These are phyloP conservation scores for Platerodrilus igneus DNA, from an alignment of 2,888 invertebrate species.

Conservation along the genomic window DNA sequence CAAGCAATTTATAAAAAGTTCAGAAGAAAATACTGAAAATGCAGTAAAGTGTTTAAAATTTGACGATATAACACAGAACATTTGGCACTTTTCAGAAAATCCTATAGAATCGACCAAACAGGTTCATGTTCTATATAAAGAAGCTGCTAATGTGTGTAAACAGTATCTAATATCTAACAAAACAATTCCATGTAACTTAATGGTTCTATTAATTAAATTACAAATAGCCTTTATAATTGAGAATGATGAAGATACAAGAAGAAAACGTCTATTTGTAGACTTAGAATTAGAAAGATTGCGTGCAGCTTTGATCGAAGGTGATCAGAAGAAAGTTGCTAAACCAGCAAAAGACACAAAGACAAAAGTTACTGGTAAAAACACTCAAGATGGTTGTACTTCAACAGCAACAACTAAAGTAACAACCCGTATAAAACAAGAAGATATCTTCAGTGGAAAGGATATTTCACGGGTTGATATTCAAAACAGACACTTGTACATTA, in stretches of 20 bases:
- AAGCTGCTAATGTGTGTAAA: constrained; percentile 4
- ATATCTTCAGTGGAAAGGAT: constrained; percentile 3
- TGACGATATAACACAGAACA: constrained; percentile 12
- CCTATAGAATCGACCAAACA: neutral
- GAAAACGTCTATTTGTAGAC: constrained; percentile 2
- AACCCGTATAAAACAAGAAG: neutral
- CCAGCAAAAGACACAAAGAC: constrained; percentile 1
- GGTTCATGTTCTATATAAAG: constrained; percentile 4
- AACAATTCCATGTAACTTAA: constrained; percentile 6
- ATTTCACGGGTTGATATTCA: constrained; percentile 7
- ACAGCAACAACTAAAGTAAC: constrained; percentile 10
- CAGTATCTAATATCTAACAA: neutral
- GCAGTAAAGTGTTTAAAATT: constrained; percentile 8
- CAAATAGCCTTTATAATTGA: constrained; percentile 11
- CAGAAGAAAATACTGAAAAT: constrained; percentile 7
- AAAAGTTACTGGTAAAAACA: constrained; percentile 7
- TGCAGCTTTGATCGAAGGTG: neutral
- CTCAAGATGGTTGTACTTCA: neutral
- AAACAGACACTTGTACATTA: constrained; percentile 11
- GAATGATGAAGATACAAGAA: constrained; percentile 9
- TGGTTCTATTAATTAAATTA: constrained; percentile 15
- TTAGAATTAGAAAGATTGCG: constrained; percentile 6
- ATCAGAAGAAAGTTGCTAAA: neutral
- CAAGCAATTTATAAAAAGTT: constrained; percentile 11
- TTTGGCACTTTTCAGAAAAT: neutral